These are phyloP conservation scores for Chionodraco myersi DNA, from an alignment of 2,113 vertebrate species.

Conservation along the genomic window DNA sequence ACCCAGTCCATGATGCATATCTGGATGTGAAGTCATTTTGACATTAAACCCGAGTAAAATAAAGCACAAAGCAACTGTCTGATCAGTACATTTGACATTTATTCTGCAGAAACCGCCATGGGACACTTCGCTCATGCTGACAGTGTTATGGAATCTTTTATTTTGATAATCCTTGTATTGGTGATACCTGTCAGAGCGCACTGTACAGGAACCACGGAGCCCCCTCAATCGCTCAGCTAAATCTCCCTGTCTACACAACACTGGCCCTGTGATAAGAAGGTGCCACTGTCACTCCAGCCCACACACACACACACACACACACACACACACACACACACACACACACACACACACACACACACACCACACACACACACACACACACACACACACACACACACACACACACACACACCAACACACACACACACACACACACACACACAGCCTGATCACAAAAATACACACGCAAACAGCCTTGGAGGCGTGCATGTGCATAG, in stretches of 20 bases:
- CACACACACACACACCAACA: slow-evolving; percentile 36
- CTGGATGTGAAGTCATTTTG: slow-evolving; percentile 61
- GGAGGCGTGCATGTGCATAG: slow-evolving; percentile 71
- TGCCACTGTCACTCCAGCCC: slow-evolving; percentile 78
- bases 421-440: slow-evolving; percentile 48
- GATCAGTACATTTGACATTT: slow-evolving; percentile 61
- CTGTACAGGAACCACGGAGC: slow-evolving; percentile 52
- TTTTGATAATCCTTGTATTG: slow-evolving; percentile 76
- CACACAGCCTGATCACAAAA: slow-evolving; percentile 17
- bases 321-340: slow-evolving; percentile 16
- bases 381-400: slow-evolving; percentile 25
- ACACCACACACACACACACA: slow-evolving; percentile 5
- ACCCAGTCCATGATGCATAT: slow-evolving; percentile 32
- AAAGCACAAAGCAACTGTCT: slow-evolving; percentile 28
- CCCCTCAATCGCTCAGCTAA: slow-evolving; percentile 74
- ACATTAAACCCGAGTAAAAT: slow-evolving; percentile 67
- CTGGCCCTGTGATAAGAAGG: slow-evolving; percentile 75
- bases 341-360: slow-evolving; percentile 24
- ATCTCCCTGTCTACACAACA: slow-evolving; percentile 77
- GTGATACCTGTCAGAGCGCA: slow-evolving; percentile 74
- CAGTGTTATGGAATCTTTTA: slow-evolving; percentile 72
- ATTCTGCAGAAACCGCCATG: slow-evolving; percentile 52
- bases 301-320: slow-evolving; percentile 26
- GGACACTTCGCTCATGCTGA: slow-evolving; percentile 67
- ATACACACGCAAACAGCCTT: slow-evolving; percentile 67